phyloP scores from a whole-genome alignment of 2,888 invertebrate species.

The Ctenicera cuprea region DNA sequence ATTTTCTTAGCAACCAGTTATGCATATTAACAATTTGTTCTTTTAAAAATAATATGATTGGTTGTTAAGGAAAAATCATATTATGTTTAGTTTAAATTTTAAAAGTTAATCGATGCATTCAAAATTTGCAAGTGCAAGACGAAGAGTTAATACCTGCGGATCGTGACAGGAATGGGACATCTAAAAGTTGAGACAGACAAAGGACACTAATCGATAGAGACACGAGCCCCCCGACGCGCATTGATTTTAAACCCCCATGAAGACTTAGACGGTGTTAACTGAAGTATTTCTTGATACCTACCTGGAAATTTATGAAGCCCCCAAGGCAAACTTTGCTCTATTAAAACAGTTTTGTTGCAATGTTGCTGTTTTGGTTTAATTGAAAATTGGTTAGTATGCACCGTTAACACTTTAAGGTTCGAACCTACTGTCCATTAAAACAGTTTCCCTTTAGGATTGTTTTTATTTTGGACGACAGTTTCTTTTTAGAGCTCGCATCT shows the following conservation, averaged over 20 bases:
- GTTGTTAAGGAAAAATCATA: too few relatives aligned
- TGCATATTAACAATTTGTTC: too few relatives aligned
- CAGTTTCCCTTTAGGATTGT: too few relatives aligned
- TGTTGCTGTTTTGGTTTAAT: not conserved
- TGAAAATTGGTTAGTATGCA: not conserved
- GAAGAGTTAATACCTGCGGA: conserved; percentile 51
- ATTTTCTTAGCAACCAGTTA: too few relatives aligned
- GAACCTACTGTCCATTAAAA: too few relatives aligned
- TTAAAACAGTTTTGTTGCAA: not conserved
- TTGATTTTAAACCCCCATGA: conserved; percentile 61
- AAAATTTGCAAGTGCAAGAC: not conserved
- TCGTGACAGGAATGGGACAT: conserved; percentile 55
- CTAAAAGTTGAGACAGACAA: conserved; percentile 59
- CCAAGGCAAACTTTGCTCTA: not conserved
- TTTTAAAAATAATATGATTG: too few relatives aligned
- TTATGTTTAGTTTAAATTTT: too few relatives aligned
- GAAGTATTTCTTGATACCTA: conserved; percentile 46
- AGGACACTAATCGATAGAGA: conserved; percentile 61
- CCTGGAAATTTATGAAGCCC: conserved; percentile 37
- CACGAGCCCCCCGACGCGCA: conserved; percentile 59
- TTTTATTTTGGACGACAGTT: too few relatives aligned
- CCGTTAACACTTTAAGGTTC: not conserved
- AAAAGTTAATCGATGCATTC: too few relatives aligned
- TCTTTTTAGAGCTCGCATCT: too few relatives aligned
- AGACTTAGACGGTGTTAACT: conserved; percentile 55